phyloP scores from a whole-genome alignment of 2,113 vertebrate genomes.

The Vulpes ferrilata region DNA sequence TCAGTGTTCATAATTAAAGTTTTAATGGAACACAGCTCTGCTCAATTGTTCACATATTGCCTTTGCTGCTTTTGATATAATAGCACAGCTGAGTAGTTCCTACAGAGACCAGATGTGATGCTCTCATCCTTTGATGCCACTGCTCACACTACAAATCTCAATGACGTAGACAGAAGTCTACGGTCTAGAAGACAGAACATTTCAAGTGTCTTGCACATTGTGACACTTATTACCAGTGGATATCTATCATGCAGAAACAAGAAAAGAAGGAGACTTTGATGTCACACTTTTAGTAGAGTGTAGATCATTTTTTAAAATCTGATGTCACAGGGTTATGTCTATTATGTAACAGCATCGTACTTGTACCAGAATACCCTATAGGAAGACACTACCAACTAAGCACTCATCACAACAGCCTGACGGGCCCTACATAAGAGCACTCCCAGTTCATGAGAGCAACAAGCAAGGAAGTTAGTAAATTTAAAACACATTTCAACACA shows the following conservation, averaged over 20 bases:
- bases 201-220: not conserved
- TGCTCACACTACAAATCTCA: not conserved
- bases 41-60: not conserved
- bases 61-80: not conserved
- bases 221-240: not conserved
- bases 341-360: not conserved
- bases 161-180: not conserved
- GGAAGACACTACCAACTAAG: not conserved
- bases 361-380: not conserved
- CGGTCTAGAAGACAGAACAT: too few species aligned
- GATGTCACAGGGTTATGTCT: not conserved
- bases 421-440: not conserved
- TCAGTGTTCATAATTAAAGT: not conserved
- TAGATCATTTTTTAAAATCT: not conserved
- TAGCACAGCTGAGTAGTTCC: not conserved
- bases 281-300: not conserved
- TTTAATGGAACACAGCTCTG: not conserved
- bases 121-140: not conserved
- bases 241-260: not conserved
- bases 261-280: not conserved
- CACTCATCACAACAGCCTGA: not conserved
- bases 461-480: not conserved
- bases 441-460: not conserved
- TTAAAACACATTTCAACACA: not conserved
- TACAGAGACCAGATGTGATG: not conserved